Percentiles rank a stretch among this genome's conserved stretches.
Conservation (phyloP, 1,140 invertebrate species). For the Callitettix versicolor region DNA sequence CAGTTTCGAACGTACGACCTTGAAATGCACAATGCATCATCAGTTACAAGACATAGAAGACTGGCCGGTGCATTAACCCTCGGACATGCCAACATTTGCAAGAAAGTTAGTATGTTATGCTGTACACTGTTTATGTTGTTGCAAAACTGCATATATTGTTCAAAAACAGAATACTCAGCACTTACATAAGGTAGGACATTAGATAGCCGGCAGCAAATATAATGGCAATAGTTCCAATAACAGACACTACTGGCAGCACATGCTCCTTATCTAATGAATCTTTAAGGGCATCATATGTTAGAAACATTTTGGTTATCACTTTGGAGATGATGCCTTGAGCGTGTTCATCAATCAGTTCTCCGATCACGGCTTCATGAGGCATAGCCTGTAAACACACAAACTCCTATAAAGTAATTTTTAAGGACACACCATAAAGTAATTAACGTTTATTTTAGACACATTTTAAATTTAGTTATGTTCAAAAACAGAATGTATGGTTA, state of each 20-base stretch:
- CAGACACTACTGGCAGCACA: slow-evolving; percentile 67
- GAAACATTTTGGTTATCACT: slow-evolving; percentile 51
- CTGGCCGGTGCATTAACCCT: no score
- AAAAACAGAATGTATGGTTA: no score
- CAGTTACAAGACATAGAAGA: no score
- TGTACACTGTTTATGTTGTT: no score
- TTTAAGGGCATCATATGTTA: slow-evolving; percentile 60
- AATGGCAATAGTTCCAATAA: slow-evolving; percentile 67
- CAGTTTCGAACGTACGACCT: no score
- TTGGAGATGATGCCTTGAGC: slow-evolving; percentile 55
- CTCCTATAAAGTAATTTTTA: not conserved
- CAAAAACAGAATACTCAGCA: no score
- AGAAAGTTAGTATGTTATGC: no score
- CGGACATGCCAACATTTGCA: no score
- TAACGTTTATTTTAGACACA: no score
- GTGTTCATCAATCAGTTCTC: slow-evolving; percentile 40
- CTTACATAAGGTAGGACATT: slow-evolving; percentile 79
- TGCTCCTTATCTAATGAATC: slow-evolving; percentile 70
- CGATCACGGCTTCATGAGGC: slow-evolving; percentile 52
- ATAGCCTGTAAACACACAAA: slow-evolving; percentile 33
- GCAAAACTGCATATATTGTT: no score
- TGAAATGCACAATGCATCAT: no score
- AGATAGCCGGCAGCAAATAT: slow-evolving; percentile 74
- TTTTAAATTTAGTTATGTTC: no score
- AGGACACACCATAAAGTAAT: slow-evolving; percentile 8